A percentile compares a stretch with the other conserved stretches of the same genome.
Conservation (phyloP, 35 echinoderm and acorn worm species). For the Amphiura filiformis region DNA sequence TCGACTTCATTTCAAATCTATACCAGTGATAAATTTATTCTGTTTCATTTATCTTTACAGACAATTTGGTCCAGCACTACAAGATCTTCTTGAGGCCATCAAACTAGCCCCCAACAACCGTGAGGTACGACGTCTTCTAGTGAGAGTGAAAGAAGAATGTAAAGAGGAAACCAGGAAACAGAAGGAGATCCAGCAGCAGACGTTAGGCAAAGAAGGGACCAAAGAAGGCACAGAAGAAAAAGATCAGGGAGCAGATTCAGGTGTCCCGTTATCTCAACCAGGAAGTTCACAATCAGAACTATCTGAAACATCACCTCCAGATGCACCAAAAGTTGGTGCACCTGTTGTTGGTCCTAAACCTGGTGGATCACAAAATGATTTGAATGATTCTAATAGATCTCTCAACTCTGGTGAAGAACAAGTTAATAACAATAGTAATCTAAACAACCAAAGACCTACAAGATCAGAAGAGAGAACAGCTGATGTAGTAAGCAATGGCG, state of each 20-base stretch:
- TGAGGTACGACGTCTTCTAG: conserved; percentile 81
- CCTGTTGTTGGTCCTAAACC: background rate
- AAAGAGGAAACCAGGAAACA: conserved; percentile 92
- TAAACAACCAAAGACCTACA: background rate
- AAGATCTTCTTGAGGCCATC: conserved; percentile 90
- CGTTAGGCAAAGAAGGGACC: conserved; percentile 27
- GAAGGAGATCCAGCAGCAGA: conserved; percentile 54
- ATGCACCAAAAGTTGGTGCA: conserved; percentile 29
- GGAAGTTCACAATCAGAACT: conserved; percentile 72
- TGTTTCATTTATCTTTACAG: conserved; percentile 49
- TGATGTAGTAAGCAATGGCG: background rate
- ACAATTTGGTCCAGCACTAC: conserved; percentile 90
- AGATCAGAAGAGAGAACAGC: background rate
- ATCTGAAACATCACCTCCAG: conserved; percentile 59
- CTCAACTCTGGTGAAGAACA: background rate
- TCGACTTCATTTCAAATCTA: too few relatives aligned
- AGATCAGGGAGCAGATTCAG: conserved; percentile 62
- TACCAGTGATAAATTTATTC: too few relatives aligned
- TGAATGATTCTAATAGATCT: background rate
- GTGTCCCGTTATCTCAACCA: conserved; percentile 71
- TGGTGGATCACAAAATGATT: background rate
- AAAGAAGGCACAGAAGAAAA: conserved; percentile 54
- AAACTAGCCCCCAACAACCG: conserved; percentile 95
- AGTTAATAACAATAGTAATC: background rate
- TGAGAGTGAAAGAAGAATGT: conserved; percentile 96